Base-by-base conservation (phyloP, 2,888 invertebrate species). In the Acleris sparsana region DNA sequence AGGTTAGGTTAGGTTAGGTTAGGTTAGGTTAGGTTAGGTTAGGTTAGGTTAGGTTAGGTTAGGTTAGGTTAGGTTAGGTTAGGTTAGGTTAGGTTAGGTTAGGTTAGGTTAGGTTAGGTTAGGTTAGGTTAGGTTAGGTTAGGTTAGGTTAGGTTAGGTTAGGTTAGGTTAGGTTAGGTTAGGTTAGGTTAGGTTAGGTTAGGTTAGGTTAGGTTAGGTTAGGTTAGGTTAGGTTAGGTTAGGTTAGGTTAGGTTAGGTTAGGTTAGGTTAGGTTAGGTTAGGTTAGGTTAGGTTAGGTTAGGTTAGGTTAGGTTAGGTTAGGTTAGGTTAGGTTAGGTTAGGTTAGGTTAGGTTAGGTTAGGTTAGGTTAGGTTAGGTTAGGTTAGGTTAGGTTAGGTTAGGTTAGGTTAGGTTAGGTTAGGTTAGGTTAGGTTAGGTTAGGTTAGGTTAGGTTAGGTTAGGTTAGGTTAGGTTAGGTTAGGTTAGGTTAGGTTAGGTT, bases 1-100 rank as follows among this genome's bases (percentile, higher is more conserved):
- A 64, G 64, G 64, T 64, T 64, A 64, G 64, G 64, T 64, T 64
- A 64, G 64, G 64, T 64, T 64, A 59, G 64, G 58, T 64, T 59
- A 59, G 63, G 57, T 57, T 43, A 43, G 25, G 63, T 53, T 63
- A 57, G 57, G 43, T 63, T 63, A 63, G 63, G 63, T 63, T 63
- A 63, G 63, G 63, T 63, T 63, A 63, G 63, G 63, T 63, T 63
- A 63, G 63, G 63, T 63, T 63, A 63, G 64, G 64, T 57, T 57
- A 63, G 63, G 57, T 63, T 63, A 57, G 57, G 57, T 58, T 58
- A 57, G 57, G 63, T 63, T 58, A 57, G 63, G 57, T 58, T 57
- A 63, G 63, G 58, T 63, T 57, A 57, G 57, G 63, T 57, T 63
- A 63, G 57, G 57, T 57, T 57, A 63, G 63, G 63, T 58, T 63